A percentile compares a stretch with the other conserved stretches of the same genome.
Evolutionary conservation across 2,113 vertebrate species (phyloP).

Genomic region (Tupaia tana): DNA sequence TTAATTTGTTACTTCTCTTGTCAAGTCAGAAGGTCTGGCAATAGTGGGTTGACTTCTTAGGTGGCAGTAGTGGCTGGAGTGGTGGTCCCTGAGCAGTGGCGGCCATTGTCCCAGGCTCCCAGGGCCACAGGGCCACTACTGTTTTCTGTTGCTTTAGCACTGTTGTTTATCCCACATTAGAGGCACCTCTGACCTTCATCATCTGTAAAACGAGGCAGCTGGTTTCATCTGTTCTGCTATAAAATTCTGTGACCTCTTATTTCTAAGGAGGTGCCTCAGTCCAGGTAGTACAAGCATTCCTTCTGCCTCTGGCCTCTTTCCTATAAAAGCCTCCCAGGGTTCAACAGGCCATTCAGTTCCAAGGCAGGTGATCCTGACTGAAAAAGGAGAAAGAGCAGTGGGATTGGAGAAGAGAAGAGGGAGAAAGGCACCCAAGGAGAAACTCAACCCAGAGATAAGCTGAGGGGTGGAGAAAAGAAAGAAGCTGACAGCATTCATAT

Average conservation of each 20-base stretch:
- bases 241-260: neutral
- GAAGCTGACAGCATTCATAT: neutral
- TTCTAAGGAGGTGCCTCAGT: neutral
- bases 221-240: neutral
- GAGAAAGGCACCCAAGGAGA: neutral
- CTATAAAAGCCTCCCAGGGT: neutral
- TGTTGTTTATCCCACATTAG: neutral
- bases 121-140: no score
- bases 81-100: fast-evolving
- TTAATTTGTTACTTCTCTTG: neutral
- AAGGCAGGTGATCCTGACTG: neutral
- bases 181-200: neutral
- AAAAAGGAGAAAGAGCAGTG: neutral
- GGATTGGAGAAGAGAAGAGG: neutral
- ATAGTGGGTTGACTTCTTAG: neutral
- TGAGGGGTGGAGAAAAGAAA: neutral
- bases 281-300: neutral
- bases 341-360: neutral
- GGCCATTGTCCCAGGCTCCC: neutral
- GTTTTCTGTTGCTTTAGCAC: neutral
- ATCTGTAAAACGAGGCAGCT: neutral
- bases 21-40: neutral
- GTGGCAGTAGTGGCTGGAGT: neutral
- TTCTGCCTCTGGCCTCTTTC: neutral
- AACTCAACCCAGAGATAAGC: neutral